Evolutionary conservation across 2,797 vertebrate genomes (phyloP).

Genomic region (Tapera naevia): DNA sequence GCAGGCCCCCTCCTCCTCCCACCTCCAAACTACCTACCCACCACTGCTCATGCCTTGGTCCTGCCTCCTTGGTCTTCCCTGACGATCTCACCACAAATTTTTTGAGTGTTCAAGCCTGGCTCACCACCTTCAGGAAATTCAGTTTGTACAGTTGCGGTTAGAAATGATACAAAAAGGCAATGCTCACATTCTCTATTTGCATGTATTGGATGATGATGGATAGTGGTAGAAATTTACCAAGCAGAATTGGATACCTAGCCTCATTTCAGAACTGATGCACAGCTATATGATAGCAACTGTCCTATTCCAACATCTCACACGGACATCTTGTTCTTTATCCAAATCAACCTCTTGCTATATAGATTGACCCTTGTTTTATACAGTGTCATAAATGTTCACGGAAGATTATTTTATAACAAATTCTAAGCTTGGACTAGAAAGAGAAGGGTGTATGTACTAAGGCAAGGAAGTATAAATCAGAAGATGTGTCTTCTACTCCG

Average conservation of each 20-base stretch:
- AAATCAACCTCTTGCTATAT: not conserved
- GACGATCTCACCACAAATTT: not conserved
- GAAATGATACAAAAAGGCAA: rapidly evolving
- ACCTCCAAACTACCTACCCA: not conserved
- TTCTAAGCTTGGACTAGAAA: not conserved
- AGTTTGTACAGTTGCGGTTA: not conserved
- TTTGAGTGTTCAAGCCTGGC: not conserved
- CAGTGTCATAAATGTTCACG: not conserved
- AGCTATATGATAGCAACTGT: not conserved
- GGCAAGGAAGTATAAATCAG: not conserved
- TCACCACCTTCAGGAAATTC: not conserved
- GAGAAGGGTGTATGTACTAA: not conserved
- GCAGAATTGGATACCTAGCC: not conserved
- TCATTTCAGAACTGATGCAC: not conserved
- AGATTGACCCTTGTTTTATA: not conserved
- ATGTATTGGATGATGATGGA: not conserved
- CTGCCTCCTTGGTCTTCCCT: not conserved
- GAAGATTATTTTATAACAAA: not conserved
- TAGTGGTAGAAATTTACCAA: not conserved
- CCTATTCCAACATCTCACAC: not conserved
- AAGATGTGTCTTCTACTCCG: not conserved
- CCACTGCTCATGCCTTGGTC: too few species aligned
- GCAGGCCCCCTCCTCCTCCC: not conserved
- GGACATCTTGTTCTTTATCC: not conserved
- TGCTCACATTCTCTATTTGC: not conserved